Base-by-base conservation (phyloP, 2,888 invertebrate genomes). In the Acleris cristana region DNA sequence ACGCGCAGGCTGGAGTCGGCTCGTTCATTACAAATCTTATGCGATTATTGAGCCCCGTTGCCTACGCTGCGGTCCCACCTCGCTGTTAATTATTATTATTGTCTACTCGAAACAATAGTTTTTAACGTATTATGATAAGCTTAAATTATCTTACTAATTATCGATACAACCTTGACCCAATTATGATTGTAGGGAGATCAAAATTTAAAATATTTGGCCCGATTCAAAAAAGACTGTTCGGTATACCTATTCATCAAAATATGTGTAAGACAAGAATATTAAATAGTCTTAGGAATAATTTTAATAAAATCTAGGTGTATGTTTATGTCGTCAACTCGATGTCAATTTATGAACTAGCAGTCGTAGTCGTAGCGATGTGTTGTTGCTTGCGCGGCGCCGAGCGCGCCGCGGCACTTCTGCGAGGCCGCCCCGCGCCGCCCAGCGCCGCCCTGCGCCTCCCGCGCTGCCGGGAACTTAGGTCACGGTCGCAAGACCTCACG, bases 171-270 rank as follows among this genome's bases (percentile, higher is more conserved):
- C 79, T 89, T 90, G 84, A 89, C 83, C 84, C 88, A 89, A 88
- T 86, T 86, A 85, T 86, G 85, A 86, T 83, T 73, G 85, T 91
- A 91, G 88, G 34, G 83, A 85, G 83, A 85, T 87, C 89, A 92
- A 92, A 92, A 92, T 90, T 34, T 82, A 87, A 93, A 94, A 90
- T 93, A 94, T 94, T 94, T 92, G 95, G 94, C 94, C 94, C 94
- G 93, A 93, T 94, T 93, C 93, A 88, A 93, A 93, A 86, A 94
- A 95, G 94, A 95, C 94, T 95, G 94, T 94, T 94, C 93, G 93
- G 94, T 94, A 94, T 94, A 94, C 94, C 94, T 94, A 93, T 92
- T 88, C 90, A 87, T 84, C 86, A 86, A 86, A 86, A 87, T 86
- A 75, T 74, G 81, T 81, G 76, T 88, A 89, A 84, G 84, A 84